phyloP scores from a whole-genome alignment of 2,888 invertebrate species.

The Habroteleia sp. region DNA sequence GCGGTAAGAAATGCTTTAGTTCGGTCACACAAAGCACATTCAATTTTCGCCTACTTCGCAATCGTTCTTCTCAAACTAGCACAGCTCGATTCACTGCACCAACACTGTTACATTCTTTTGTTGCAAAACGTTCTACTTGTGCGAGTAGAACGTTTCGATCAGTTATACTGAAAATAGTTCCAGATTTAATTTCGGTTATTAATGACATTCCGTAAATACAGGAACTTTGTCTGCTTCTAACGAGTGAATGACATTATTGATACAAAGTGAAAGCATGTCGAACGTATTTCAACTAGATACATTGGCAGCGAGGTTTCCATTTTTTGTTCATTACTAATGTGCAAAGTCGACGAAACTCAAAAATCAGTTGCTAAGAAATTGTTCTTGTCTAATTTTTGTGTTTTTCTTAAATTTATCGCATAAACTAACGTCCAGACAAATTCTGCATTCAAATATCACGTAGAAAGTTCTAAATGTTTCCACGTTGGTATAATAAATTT shows the following conservation, averaged over 20 bases:
- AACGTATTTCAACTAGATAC: slow-evolving; percentile 26
- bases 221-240: slow-evolving; percentile 9
- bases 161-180: slow-evolving; percentile 5
- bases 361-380: not conserved
- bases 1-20: not conserved
- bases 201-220: slow-evolving; percentile 4
- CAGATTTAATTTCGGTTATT: slow-evolving; percentile 12
- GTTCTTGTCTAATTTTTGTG: slow-evolving; percentile 2
- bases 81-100: not conserved
- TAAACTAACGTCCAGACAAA: not conserved
- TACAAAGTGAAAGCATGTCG: slow-evolving; percentile 39
- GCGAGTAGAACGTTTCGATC: not conserved
- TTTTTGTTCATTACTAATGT: slow-evolving; percentile 14
- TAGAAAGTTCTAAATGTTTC: slow-evolving; percentile 12
- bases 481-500: not conserved
- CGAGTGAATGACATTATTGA: slow-evolving; percentile 26
- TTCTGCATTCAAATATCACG: not conserved
- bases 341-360: not conserved
- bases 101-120: slow-evolving; percentile 13
- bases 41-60: slow-evolving; percentile 20
- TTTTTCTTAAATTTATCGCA: slow-evolving; percentile 11
- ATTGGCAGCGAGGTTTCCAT: slow-evolving; percentile 15
- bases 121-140: slow-evolving; percentile 14
- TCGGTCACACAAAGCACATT: slow-evolving; percentile 8
- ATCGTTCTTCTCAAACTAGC: slow-evolving; percentile 2